These are phyloP conservation scores for Timandra comae DNA, from an alignment of 2,888 invertebrate genomes.

Conservation along the genomic window DNA sequence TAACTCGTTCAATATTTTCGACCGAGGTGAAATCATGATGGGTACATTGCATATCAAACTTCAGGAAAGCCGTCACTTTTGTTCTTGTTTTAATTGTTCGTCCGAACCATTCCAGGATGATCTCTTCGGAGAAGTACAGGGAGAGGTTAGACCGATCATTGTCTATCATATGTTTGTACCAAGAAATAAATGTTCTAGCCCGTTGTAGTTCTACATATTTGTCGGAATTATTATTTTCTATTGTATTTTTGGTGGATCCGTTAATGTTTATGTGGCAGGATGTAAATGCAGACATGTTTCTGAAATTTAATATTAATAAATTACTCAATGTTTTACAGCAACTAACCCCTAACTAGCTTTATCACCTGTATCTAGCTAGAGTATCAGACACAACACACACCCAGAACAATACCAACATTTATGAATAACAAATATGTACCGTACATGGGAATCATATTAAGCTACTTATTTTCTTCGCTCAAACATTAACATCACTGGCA, in stretches of 20 bases:
- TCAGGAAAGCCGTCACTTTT: slow-evolving; percentile 75
- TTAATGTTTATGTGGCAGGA: slow-evolving; percentile 33
- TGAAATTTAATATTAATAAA: no score
- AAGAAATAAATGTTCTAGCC: slow-evolving; percentile 59
- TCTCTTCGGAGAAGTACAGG: slow-evolving; percentile 68
- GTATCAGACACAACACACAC: no score
- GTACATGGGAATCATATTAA: no score
- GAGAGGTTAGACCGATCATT: slow-evolving; percentile 64
- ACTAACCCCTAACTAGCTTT: no score
- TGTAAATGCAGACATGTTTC: slow-evolving; percentile 44
- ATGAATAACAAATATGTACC: no score
- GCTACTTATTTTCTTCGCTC: no score
- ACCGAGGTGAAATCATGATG: slow-evolving; percentile 69
- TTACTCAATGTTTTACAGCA: no score
- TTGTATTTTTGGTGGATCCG: slow-evolving; percentile 3
- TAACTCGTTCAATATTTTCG: slow-evolving; percentile 54
- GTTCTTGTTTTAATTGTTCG: slow-evolving; percentile 76
- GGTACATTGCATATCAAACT: slow-evolving; percentile 70
- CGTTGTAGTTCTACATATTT: slow-evolving; percentile 40
- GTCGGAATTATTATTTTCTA: slow-evolving; percentile 43
- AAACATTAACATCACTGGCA: no score
- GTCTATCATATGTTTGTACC: slow-evolving; percentile 71
- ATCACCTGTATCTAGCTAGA: no score
- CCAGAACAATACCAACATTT: no score
- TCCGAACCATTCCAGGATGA: slow-evolving; percentile 80